Evolutionary conservation across 2,888 invertebrate genomes (phyloP).

Genomic region (Caenorhabditis auriculariae): DNA sequence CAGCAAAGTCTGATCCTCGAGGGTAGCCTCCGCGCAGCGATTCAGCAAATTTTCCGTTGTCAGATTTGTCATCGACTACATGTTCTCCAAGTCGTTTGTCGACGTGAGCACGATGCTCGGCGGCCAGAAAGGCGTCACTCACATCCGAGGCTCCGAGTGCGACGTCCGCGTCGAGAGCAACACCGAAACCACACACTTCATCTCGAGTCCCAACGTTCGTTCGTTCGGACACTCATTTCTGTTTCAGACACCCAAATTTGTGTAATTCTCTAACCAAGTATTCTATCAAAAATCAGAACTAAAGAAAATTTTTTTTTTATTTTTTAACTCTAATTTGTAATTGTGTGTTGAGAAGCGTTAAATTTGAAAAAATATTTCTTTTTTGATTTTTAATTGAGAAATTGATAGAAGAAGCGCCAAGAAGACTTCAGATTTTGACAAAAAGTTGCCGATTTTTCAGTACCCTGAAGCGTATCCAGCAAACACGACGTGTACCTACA

Average conservation of each 20-base stretch:
- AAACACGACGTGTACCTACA: constrained; percentile 66
- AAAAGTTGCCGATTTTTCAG: too few species aligned
- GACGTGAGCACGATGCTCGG: constrained; percentile 79
- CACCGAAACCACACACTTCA: constrained; percentile 65
- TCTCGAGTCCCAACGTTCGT: constrained; percentile 65
- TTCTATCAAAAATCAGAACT: too few species aligned
- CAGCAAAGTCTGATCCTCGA: constrained; percentile 81
- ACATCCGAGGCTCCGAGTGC: constrained; percentile 74
- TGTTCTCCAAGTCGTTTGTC: constrained; percentile 97
- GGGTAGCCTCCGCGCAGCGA: constrained; percentile 70
- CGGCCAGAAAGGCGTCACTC: constrained; percentile 43
- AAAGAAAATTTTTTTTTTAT: background rate
- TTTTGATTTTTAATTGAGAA: too few species aligned
- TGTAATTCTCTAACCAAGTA: too few species aligned
- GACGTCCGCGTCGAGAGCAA: constrained; percentile 70
- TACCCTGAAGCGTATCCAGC: constrained; percentile 65
- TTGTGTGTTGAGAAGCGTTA: background rate
- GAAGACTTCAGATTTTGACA: background rate
- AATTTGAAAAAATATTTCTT: too few species aligned
- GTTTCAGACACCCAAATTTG: background rate
- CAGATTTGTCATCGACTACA: constrained; percentile 79
- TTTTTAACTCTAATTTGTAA: too few species aligned
- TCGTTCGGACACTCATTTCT: background rate
- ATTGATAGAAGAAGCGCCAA: background rate
- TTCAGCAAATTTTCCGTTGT: background rate